Conservation (phyloP, 37 sponge, comb jelly and placozoan species). For the Aplysina aerophoba region DNA sequence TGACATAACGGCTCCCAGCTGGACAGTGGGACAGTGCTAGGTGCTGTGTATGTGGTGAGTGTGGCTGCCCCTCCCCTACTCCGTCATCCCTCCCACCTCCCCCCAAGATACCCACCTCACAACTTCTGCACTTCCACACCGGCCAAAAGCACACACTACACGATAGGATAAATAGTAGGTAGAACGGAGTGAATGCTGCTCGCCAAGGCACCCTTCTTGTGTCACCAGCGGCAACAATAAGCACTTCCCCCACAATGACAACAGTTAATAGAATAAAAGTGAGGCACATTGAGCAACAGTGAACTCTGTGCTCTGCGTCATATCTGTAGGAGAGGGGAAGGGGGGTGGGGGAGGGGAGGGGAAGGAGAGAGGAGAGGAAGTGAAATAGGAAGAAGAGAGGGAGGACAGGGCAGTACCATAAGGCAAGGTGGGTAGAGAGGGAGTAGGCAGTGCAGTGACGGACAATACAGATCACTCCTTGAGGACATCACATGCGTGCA, state of each 20-base stretch:
- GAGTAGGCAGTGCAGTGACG: neutral
- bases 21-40: no score
- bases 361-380: constrained; percentile 5
- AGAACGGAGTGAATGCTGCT: constrained; percentile 69
- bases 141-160: constrained; percentile 41
- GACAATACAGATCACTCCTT: constrained; percentile 9
- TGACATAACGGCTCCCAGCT: no score
- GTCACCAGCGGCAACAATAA: constrained; percentile 65
- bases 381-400: neutral
- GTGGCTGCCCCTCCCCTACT: no score
- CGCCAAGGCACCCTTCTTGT: constrained; percentile 51
- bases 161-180: constrained; percentile 42
- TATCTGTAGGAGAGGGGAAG: constrained; percentile 28
- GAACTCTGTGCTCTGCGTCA: constrained; percentile 42
- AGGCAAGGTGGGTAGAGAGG: neutral
- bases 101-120: constrained; percentile 65
- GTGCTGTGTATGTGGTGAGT: no score
- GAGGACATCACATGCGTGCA: constrained; percentile 26
- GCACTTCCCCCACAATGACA: constrained; percentile 57
- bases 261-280: constrained; percentile 49
- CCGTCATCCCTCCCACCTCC: no score
- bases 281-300: constrained; percentile 56
- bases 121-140: constrained; percentile 47
- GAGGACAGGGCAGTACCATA: constrained; percentile 11
- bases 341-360: neutral